These are phyloP conservation scores for Chaetogeoica ovagalla DNA, from an alignment of 2,888 invertebrate genomes.

Conservation along the genomic window DNA sequence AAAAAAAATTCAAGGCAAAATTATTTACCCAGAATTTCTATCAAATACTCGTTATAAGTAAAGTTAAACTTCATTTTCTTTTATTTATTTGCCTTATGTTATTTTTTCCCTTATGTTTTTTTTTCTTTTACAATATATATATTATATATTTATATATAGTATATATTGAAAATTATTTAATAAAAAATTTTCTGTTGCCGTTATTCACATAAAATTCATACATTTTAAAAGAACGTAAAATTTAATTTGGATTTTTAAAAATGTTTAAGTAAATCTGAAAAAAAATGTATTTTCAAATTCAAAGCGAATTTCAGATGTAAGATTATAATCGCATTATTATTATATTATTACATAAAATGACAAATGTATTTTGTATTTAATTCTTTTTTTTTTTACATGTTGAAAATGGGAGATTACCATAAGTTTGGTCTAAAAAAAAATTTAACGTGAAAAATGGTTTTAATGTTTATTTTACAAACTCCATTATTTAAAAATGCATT, in stretches of 20 bases:
- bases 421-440: slow-evolving; percentile 4
- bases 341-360: slow-evolving; percentile 7
- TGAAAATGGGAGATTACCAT: background rate
- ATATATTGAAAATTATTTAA: too few species aligned
- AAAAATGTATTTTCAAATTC: too few species aligned
- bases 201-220: too few species aligned
- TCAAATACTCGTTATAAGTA: too few species aligned
- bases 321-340: slow-evolving; percentile 3
- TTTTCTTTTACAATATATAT: background rate
- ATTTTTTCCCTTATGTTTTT: background rate
- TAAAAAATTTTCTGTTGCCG: too few species aligned
- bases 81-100: background rate
- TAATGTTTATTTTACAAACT: background rate
- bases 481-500: background rate
- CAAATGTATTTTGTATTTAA: background rate
- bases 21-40: too few species aligned
- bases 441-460: background rate
- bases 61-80: too few species aligned
- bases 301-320: too few species aligned
- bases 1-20: background rate
- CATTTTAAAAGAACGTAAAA: too few species aligned
- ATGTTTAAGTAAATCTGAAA: too few species aligned
- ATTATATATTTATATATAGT: too few species aligned
- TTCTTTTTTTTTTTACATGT: background rate
- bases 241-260: too few species aligned